Base-by-base conservation (phyloP, 2,888 invertebrate genomes). In the Calameuta pallipes region DNA sequence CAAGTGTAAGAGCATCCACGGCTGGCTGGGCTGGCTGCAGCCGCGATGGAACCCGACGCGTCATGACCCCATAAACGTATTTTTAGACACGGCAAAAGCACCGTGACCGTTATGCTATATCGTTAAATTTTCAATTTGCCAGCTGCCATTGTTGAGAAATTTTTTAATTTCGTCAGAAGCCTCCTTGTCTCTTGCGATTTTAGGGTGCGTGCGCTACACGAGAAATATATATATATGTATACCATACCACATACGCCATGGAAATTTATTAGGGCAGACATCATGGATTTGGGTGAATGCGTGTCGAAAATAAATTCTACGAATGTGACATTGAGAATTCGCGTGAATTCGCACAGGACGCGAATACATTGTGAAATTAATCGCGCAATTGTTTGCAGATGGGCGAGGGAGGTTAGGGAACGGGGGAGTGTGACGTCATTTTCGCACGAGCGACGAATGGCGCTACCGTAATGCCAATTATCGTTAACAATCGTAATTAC, bases 31-130 rank as follows among this genome's bases (percentile, higher is more conserved):
- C 70, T 33, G 70, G 31, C 33, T 73, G 74, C 79, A 41, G 71
- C 80, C 33, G 31, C 36, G 74, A 41, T 56, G 74, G 71, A 73
- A 56, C 68, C 74, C 73, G 36, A 74, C 69, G 73, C 74, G 85
- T 89, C 89, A 89, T 83, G 86, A 86, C 87, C 86, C 83, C 85
- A 88, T 89, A 90, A 90, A 89, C 82, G 85, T 89, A 89, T 90
- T 90, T 90, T 90, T 89, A 87, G 88, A 86, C 74, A 77, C 70
- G 78, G 76, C 75, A 69, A 80, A 80, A 77, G 75, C 41, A 76
- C 69, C 56, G 79, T 77, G 76, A 30, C 76, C 74, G 76, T 77
- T 70, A 78, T 78, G 76, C 82, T 68, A 84, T 86, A 85, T 85
- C 85, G 82, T 86, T 83, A 85, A 83, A 82, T 83, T 83, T 85